Evolutionary conservation across 1,140 invertebrate genomes (phyloP).

Genomic region (Linepithema humile): DNA sequence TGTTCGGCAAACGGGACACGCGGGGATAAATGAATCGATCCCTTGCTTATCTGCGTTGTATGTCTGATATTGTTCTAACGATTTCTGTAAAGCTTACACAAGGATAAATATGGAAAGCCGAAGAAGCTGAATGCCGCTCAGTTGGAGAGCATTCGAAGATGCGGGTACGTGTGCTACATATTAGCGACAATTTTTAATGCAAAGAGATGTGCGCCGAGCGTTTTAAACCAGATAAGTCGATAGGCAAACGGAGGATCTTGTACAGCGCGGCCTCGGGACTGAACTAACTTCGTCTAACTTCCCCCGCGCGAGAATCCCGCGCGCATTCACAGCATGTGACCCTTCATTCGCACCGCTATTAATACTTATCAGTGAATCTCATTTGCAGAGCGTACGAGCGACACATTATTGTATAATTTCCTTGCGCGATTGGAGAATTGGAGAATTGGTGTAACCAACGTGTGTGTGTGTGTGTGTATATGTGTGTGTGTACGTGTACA

Average conservation of each 20-base stretch:
- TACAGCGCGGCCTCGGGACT: slow-evolving; percentile 26
- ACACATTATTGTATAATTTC: slow-evolving; percentile 6
- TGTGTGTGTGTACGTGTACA: too few relatives aligned
- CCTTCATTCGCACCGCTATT: slow-evolving; percentile 24
- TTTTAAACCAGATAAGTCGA: slow-evolving; percentile 16
- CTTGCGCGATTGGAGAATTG: slow-evolving; percentile 4
- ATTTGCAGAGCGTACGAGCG: background rate
- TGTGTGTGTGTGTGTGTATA: too few relatives aligned
- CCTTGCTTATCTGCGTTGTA: background rate
- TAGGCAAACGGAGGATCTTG: slow-evolving; percentile 20
- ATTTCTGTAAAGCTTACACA: slow-evolving; percentile 93
- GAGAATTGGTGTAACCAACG: too few relatives aligned
- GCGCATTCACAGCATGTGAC: slow-evolving; percentile 43
- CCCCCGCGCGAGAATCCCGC: background rate
- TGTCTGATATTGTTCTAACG: slow-evolving; percentile 73
- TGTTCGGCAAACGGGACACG: background rate
- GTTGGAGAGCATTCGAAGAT: slow-evolving; percentile 93
- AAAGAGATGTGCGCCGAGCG: slow-evolving; percentile 36
- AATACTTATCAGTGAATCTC: background rate
- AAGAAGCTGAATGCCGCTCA: slow-evolving; percentile 94
- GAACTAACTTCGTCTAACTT: slow-evolving; percentile 22
- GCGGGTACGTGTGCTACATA: slow-evolving; percentile 90
- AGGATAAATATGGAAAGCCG: slow-evolving; percentile 94
- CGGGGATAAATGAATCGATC: slow-evolving; percentile 2
- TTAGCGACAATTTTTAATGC: slow-evolving; percentile 66